Evolutionary conservation across 2,888 invertebrate species (phyloP).

Genomic region (Oxyteleia sp.): DNA sequence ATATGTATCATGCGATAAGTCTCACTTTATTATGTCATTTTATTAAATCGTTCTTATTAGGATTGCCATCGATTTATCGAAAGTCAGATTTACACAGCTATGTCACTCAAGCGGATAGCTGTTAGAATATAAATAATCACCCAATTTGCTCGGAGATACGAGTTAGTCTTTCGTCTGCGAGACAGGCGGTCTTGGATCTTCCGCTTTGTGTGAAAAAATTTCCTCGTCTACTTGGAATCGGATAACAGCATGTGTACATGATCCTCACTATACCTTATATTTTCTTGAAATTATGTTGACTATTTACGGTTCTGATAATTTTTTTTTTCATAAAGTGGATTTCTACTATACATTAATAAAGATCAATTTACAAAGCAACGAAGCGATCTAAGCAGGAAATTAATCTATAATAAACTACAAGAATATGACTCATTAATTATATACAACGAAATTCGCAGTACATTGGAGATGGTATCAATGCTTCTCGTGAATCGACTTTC

Average conservation of each 20-base stretch:
- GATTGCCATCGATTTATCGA: slow-evolving; percentile 77
- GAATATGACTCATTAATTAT: slow-evolving; percentile 24
- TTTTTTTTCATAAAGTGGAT: not conserved
- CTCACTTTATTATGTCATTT: slow-evolving; percentile 80
- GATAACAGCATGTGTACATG: slow-evolving; percentile 55
- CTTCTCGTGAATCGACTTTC: slow-evolving; percentile 41
- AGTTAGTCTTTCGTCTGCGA: slow-evolving; percentile 62
- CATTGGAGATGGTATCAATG: slow-evolving; percentile 17
- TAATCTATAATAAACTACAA: slow-evolving; percentile 5
- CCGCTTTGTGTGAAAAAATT: slow-evolving; percentile 73
- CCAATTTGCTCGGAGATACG: slow-evolving; percentile 81
- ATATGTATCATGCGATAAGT: slow-evolving; percentile 63
- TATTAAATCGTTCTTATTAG: slow-evolving; percentile 77
- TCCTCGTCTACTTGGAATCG: slow-evolving; percentile 76
- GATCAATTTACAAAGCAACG: not conserved
- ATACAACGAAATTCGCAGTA: slow-evolving; percentile 35
- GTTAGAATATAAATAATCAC: slow-evolving; percentile 81
- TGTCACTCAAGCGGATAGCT: slow-evolving; percentile 64
- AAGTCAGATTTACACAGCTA: slow-evolving; percentile 58
- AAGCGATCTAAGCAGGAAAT: not conserved
- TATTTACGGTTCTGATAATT: slow-evolving; percentile 9
- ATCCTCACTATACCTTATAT: not conserved
- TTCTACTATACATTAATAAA: not conserved
- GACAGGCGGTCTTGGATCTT: slow-evolving; percentile 67
- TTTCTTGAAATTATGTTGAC: slow-evolving; percentile 33